Base-by-base conservation (phyloP, 92 coral and sea anemone species). In the Metridium senile region DNA sequence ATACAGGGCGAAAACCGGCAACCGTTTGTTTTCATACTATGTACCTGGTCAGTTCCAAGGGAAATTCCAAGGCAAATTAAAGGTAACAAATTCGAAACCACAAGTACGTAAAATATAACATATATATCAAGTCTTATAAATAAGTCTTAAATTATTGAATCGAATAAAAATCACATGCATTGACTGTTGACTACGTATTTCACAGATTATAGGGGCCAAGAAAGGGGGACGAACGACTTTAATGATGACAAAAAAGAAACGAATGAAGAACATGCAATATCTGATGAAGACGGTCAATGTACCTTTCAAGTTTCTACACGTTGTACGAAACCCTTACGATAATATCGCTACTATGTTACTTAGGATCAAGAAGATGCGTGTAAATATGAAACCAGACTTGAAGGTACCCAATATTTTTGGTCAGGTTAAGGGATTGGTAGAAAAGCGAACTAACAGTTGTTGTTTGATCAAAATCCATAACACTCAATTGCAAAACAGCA, bases 1-100 rank as follows among this genome's bases (percentile, higher is more conserved):
- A 46, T 87, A 53, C 76, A 80, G 99, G 23, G 75, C 91, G 26
- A 53, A 64, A 20, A 47, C 74, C 16, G 70, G 73, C 10, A 27
- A 31, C 4, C 76, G 62, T 21, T 68, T 89, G 32, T 90, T 83
- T 70, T 72, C 76, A 39, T 96, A 89, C 33, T 35, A 74, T 19
- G 97, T 96, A 21, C 91, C 97, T 0, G 85, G 87, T 30, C 99
- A 96, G 20, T 96, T 91, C 90, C 99, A 96, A 59, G 98, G 98
- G 61, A 92, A 68, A 59, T 87, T 81, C 76, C 70, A 87, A 35
- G 78, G 69, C 10, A 75, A 62, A 0, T 81, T 94, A 32, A 79
- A 87, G 90, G 98, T 94, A 66, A 45, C 26, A 74, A 79, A 1
- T 34, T 20, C 29, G 1, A 28, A 18, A 57, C 11, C 17, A 45